Evolutionary conservation across 2,113 vertebrate species (phyloP).

Genomic region (Sinocyclocheilus anshuiensis): DNA sequence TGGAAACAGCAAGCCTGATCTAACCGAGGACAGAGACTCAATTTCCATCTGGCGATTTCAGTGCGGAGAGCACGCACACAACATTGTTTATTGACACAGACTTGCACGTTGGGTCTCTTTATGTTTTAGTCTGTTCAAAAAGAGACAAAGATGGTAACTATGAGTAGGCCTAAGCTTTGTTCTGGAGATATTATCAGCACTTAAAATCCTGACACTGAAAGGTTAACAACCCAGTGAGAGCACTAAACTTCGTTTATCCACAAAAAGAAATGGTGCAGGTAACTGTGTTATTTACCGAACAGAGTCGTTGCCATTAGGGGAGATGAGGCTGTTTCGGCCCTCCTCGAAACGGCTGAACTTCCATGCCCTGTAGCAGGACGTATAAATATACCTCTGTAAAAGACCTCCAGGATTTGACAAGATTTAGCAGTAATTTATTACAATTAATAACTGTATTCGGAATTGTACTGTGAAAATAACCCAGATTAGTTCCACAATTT

Average conservation of each 20-base stretch:
- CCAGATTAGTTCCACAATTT: not conserved
- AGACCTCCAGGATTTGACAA: not conserved
- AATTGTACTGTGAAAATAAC: not conserved
- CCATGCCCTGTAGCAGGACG: constrained; percentile 68
- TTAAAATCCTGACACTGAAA: constrained; percentile 24
- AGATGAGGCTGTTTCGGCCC: constrained; percentile 8
- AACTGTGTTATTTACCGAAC: constrained; percentile 52
- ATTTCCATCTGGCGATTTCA: constrained; percentile 39
- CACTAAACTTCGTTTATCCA: constrained; percentile 36
- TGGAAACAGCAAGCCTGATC: constrained; percentile 29
- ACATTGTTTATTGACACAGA: constrained; percentile 46
- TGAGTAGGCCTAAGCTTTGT: not conserved
- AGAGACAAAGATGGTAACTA: constrained; percentile 12
- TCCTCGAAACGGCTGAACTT: constrained; percentile 63
- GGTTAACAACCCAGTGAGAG: constrained; percentile 33
- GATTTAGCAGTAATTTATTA: not conserved
- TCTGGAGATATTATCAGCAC: constrained; percentile 31
- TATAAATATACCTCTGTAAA: constrained; percentile 62
- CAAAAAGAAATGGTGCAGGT: constrained; percentile 39
- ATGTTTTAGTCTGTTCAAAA: constrained; percentile 2
- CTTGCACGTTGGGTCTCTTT: constrained; percentile 44
- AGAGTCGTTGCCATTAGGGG: constrained; percentile 4
- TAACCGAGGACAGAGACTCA: constrained; percentile 37
- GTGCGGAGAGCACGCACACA: constrained; percentile 25
- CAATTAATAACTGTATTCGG: not conserved